phyloP scores from a whole-genome alignment of 2,888 invertebrate species.

The Nemotelus pantherinus region DNA sequence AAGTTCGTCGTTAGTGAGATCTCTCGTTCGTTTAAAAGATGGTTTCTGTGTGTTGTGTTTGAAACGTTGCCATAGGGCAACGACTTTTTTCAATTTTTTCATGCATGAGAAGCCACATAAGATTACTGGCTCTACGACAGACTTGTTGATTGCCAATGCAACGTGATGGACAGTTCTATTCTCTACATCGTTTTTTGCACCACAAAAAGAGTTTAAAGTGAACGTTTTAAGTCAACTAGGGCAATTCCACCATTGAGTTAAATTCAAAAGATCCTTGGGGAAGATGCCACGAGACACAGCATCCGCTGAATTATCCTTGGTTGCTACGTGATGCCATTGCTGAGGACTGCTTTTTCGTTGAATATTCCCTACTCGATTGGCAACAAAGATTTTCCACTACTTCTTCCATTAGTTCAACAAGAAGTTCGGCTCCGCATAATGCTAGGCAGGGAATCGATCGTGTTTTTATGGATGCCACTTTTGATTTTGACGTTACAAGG shows the following conservation, averaged over 20 bases:
- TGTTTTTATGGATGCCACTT: slow-evolving; percentile 47
- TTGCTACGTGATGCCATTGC: background rate
- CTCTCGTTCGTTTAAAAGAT: background rate
- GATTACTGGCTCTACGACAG: too few species aligned
- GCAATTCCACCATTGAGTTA: background rate
- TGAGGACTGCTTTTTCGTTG: background rate
- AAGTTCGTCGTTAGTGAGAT: background rate
- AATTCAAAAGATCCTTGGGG: background rate
- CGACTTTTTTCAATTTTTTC: too few species aligned
- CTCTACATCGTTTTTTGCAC: too few species aligned
- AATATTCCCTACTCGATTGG: background rate
- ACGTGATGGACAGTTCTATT: too few species aligned
- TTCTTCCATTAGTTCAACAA: slow-evolving; percentile 31
- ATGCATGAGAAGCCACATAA: too few species aligned
- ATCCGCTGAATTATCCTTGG: background rate
- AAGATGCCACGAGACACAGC: background rate
- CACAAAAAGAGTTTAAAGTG: too few species aligned
- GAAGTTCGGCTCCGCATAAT: slow-evolving; percentile 48
- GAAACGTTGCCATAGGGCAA: too few species aligned
- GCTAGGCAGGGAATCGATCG: slow-evolving; percentile 47
- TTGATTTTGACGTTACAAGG: slow-evolving; percentile 35
- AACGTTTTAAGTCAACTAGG: background rate
- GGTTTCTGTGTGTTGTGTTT: background rate
- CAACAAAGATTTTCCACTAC: background rate
- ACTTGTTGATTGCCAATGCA: too few species aligned